These are phyloP conservation scores for Cotesia chilonis DNA, from an alignment of 1,140 invertebrate species.

Conservation along the genomic window DNA sequence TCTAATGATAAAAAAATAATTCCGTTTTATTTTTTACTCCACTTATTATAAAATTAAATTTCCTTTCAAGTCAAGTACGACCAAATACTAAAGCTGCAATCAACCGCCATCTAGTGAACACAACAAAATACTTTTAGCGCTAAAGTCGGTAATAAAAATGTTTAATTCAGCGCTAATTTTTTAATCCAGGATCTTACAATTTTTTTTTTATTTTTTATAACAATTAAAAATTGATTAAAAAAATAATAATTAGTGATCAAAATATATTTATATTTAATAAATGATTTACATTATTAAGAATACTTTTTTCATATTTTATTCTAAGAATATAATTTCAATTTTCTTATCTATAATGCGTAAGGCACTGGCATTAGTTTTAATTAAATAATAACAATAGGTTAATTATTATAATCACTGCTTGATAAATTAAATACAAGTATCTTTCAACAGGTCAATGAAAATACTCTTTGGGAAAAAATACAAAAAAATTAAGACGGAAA, in stretches of 20 bases:
- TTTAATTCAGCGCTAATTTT: neutral
- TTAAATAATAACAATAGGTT: neutral
- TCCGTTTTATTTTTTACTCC: no score
- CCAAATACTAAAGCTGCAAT: neutral
- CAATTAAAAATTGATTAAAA: neutral
- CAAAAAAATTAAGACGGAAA: constrained; percentile 12
- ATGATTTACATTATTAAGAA: neutral
- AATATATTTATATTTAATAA: neutral
- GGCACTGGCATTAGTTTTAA: constrained; percentile 10
- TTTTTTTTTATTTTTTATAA: no score
- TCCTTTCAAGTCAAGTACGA: no score
- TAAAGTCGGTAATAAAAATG: neutral
- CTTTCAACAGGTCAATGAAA: constrained; percentile 1
- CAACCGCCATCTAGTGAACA: neutral
- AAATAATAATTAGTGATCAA: neutral
- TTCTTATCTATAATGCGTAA: constrained; percentile 11
- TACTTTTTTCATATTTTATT: neutral
- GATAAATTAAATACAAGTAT: neutral
- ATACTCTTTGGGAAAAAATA: constrained; percentile 20
- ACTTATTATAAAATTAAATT: no score
- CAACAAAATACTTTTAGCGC: neutral
- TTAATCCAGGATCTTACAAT: neutral
- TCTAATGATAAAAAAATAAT: no score
- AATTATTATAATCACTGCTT: neutral
- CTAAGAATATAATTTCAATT: neutral